Conservation (phyloP, 2,113 vertebrate species). For the Heteronetta atricapilla region DNA sequence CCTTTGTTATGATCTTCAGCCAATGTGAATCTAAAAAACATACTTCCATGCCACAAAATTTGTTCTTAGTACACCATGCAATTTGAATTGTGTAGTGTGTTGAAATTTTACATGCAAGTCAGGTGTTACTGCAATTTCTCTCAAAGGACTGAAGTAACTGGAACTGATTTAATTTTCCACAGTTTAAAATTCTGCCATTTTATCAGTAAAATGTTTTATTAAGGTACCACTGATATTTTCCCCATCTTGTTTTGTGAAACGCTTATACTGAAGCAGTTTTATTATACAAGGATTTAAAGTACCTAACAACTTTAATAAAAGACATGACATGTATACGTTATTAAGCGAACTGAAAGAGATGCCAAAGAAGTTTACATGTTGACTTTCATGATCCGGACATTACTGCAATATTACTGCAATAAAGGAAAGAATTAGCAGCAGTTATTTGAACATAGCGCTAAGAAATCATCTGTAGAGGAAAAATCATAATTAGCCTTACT, state of each 20-base stretch:
- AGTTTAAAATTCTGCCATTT: background rate
- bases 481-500: background rate
- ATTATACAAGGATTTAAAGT: background rate
- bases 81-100: background rate
- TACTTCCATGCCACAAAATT: background rate
- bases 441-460: background rate
- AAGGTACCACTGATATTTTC: accelerated
- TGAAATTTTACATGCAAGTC: background rate
- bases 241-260: background rate
- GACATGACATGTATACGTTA: background rate
- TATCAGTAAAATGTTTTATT: background rate
- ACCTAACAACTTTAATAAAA: background rate
- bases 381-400: background rate
- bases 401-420: background rate
- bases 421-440: background rate
- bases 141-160: background rate
- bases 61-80: background rate
- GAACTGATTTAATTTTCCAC: background rate
- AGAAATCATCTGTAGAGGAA: background rate
- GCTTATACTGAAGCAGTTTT: background rate
- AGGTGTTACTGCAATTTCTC: background rate
- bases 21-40: background rate
- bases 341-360: background rate
- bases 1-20: background rate
- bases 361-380: background rate